Evolutionary conservation across 2,113 vertebrate species (phyloP).

Genomic region (Antennarius striatus): DNA sequence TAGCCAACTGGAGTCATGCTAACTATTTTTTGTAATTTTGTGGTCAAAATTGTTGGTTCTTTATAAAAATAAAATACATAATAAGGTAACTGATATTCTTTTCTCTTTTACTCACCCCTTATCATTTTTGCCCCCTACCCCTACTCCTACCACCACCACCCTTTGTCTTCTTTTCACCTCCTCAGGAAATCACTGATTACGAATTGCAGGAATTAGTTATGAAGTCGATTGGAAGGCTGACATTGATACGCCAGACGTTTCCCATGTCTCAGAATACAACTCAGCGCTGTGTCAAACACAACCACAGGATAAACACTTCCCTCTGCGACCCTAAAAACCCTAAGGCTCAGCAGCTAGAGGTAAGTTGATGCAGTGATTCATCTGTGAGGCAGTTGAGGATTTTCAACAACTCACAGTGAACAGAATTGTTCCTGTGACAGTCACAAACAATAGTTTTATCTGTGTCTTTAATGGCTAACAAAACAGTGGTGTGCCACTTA

Average conservation of each 20-base stretch:
- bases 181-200: conserved; percentile 91
- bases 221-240: conserved; percentile 96
- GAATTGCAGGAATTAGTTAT: conserved; percentile 96
- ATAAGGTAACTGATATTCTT: neutral
- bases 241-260: conserved; percentile 94
- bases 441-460: neutral
- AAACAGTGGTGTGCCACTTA: neutral
- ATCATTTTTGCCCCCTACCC: neutral
- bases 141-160: neutral
- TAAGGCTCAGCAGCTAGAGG: conserved; percentile 94
- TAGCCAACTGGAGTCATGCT: neutral
- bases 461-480: neutral
- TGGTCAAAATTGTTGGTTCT: neutral
- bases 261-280: conserved; percentile 93
- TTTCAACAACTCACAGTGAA: too few relatives aligned
- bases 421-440: neutral
- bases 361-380: conserved; percentile 53
- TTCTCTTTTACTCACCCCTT: neutral
- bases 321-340: conserved; percentile 96
- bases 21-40: conserved; percentile 1
- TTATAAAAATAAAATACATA: neutral
- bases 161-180: conserved; percentile 1
- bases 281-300: conserved; percentile 94
- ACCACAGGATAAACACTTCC: conserved; percentile 95
- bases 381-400: too few relatives aligned